Evolutionary conservation across 1,140 invertebrate species (phyloP), one percentile per base, ranked within the genome.

Genomic region (Oreohelix idahoensis): DNA sequence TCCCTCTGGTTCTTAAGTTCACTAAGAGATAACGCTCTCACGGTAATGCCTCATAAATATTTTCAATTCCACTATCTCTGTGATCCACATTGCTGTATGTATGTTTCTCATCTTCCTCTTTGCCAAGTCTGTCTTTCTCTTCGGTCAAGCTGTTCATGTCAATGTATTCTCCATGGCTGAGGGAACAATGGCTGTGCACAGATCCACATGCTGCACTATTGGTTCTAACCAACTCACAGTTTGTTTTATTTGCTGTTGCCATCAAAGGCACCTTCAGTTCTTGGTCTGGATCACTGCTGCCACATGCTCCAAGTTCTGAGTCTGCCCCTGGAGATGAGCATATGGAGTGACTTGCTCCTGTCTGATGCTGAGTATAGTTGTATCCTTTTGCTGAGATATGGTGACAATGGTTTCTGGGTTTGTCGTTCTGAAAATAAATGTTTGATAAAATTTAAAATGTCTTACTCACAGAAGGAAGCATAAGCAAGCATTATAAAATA

Each of bases 41-140:
- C 10, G 36, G 71, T 10, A 76, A 51, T 1, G n/a, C 45, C 45
- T 76, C 74, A 51, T 76, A 76, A 2, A 76, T 1, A 51, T 76
- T 76, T 29, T 76, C 74, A 35, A 8, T 36, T 17, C 32, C 74
- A n/a, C 15, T 29, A 17, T 76, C 29, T n/a, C 36, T 39, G 20
- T 39, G 36, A 45, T 76, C 74, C 32, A 49, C 74, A 35, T 76
- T 76, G 45, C 74, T 76, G 74, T 76, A 76, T 20, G 45, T 51
- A 29, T 76, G 74, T 20, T 51, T 51, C 32, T 32, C 74, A n/a
- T 51, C 74, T 15, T 49, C 63, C 8, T 32, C 29, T 66, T 66
- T 66, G 17, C 2, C 53, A 53, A 8, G 26, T 29, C 11, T 29
- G 20, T 73, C 36, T 23, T 39, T 45, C 36, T 45, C 23, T 8